Base-by-base conservation (phyloP, 2,113 vertebrate species). In the Cochlearius cochlearius region DNA sequence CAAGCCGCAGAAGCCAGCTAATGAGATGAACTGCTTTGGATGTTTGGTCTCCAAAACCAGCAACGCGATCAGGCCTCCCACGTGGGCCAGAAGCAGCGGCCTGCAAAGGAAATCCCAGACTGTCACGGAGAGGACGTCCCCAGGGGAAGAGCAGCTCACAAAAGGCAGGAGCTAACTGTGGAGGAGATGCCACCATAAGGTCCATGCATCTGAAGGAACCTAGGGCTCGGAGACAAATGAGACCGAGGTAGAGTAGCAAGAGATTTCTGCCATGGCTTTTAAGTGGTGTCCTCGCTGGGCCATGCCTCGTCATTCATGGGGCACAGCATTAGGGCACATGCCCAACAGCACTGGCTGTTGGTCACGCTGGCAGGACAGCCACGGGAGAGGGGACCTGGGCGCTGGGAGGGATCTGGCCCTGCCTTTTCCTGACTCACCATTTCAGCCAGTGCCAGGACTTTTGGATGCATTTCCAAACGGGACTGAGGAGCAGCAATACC, bases 1-100 rank as follows among this genome's bases (percentile, higher is more conserved):
- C 86, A 99, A 98, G 86, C 98, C 62, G 56, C 98, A 99, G 96
- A 99, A 96, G 12, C 99, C 99, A 2, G 96, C 99, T 23, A 99
- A 99, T 14, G 99, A 99, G 83, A 99, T 98, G 39, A 99, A 97
- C 96, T 99, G 99, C 92, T 99, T 97, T 1, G 98, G 99, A 49
- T 98, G 97, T 91, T 94, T 92, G 64, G 98, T 99, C 95, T 99
- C 99, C 74, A 99, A 67, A 41, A 5, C 96, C 38, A 99, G 96
- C 99, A 99, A 99, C 0, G 95, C 12, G 27, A 99, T 86, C 72
- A 99, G 96, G 71, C 98, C 98, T 55, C 76, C 96, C 88, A 98
- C 15, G 36, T 97, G 97, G 10, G 95, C 74, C 9, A 98, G 7
- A 9, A 97, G 97, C n/a, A 99, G 98, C 58, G 98, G 83, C 98